Base-by-base conservation (phyloP, 2,888 invertebrate genomes). In the Incurvaria masculella region DNA sequence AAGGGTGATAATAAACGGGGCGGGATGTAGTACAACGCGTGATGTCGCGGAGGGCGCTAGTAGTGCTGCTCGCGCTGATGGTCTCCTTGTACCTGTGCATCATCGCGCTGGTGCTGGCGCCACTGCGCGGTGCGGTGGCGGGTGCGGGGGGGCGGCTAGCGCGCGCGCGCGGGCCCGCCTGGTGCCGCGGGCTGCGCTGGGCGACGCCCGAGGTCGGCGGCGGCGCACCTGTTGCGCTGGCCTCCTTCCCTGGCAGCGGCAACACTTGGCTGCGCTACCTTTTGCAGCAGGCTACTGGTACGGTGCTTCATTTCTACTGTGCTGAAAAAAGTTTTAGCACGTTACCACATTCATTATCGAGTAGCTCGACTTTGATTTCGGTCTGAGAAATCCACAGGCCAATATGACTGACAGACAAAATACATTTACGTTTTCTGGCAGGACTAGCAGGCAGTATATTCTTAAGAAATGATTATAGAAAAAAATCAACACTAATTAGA, bases 231-330 rank as follows among this genome's bases (percentile, higher is more conserved):
- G 80, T 82, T 1, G 91, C 90, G 1, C 68, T 91, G 26, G 89
- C 85, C 1, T 89, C 89, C 0, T 89, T 87, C 64, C 91, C 91
- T 4, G 91, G 91, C n/a, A 90, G 89, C 61, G 91, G 91, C 1
- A 91, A 91, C 62, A 91, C 91, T 19, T 91, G 91, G 91, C 68
- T 91, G 16, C 69, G 91, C 49, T 91, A 91, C 63, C 68, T 91
- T 40, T 65, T 91, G 42, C 90, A 91, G 63, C 89, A 91, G 68
- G 84, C 84, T 21, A 90, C 89, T 61, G 89, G 88, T 87, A 59
- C 58, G 51, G 45, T 33, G 14, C 8, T 17, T 14, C 8, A 21
- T 45, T 23, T 14, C 6, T 44, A 26, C 11, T n/a, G 14, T 19
- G 1, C 38, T 11, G 27, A 27, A 16, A 18, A 6, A 18, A n/a